Conservation (phyloP, 2,113 vertebrate genomes). For the Cebidichthys violaceus region DNA sequence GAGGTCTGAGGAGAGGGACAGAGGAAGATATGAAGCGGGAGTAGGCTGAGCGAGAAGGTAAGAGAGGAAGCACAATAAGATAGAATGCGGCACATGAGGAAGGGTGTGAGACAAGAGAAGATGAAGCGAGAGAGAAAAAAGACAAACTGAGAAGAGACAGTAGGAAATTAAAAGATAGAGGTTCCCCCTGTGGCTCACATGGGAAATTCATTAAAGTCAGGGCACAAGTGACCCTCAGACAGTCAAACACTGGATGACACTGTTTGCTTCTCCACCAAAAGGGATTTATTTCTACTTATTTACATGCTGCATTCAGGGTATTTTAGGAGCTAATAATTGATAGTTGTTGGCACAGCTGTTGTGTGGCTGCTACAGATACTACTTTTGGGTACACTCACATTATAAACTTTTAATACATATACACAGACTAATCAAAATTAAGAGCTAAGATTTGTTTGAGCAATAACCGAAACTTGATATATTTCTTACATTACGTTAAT, state of each 20-base stretch:
- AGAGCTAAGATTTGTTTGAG: not conserved
- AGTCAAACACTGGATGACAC: not conserved
- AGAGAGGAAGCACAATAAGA: not conserved
- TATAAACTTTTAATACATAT: not conserved
- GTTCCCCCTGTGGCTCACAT: not conserved
- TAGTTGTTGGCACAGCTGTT: conserved; percentile 40
- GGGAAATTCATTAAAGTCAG: conserved; percentile 19
- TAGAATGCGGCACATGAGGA: not conserved
- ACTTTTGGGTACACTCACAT: not conserved
- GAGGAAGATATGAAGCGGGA: not conserved
- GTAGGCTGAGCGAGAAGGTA: not conserved
- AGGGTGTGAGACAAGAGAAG: not conserved
- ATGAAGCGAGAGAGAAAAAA: not conserved
- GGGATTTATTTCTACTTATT: not conserved
- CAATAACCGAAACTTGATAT: not conserved
- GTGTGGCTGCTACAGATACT: conserved; percentile 31
- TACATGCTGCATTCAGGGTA: conserved; percentile 1
- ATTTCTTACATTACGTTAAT: not conserved
- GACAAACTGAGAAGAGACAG: not conserved
- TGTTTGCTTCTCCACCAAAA: not conserved
- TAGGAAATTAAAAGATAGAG: not conserved
- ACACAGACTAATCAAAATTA: not conserved
- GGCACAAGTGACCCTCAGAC: conserved; percentile 2
- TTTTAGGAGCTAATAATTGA: conserved; percentile 28
- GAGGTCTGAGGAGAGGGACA: conserved; percentile 12